Conservation (phyloP, 2,113 vertebrate genomes). For the Cyanoderma ruficeps region DNA sequence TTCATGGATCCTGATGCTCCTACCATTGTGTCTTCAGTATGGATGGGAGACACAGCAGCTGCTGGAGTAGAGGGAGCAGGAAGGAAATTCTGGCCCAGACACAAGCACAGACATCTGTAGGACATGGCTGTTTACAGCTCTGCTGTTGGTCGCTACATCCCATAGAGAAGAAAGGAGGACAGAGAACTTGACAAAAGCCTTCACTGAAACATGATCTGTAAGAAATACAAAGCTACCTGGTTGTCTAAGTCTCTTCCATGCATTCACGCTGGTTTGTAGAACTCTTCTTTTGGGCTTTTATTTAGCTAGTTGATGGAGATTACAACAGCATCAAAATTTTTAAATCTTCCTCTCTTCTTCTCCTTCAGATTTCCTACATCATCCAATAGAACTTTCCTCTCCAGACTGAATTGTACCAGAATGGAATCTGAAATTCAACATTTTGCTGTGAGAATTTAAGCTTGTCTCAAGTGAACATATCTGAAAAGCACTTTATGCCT, state of each 20-base stretch:
- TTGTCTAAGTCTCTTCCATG: neutral
- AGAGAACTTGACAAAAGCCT: neutral
- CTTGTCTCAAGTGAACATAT: neutral
- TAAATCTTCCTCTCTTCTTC: neutral
- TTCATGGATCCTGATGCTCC: neutral
- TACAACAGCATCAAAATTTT: neutral
- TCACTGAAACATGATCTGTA: neutral
- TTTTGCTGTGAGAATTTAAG: neutral
- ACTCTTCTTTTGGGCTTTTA: neutral
- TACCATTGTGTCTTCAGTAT: neutral
- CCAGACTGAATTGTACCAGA: neutral
- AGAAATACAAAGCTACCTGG: neutral
- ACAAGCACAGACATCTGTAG: neutral
- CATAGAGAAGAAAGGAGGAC: neutral
- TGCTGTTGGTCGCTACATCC: neutral
- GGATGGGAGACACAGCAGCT: neutral
- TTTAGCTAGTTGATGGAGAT: neutral
- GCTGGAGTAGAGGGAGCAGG: neutral
- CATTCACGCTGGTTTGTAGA: neutral
- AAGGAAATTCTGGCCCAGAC: neutral
- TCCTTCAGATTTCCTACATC: neutral
- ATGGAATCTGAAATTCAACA: neutral
- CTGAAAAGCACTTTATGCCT: neutral
- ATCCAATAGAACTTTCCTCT: neutral
- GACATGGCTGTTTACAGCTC: neutral